A percentile compares a stretch with the other conserved stretches of the same genome.
Conservation (phyloP, 2,888 invertebrate species). For the Crocallis elinguaria region DNA sequence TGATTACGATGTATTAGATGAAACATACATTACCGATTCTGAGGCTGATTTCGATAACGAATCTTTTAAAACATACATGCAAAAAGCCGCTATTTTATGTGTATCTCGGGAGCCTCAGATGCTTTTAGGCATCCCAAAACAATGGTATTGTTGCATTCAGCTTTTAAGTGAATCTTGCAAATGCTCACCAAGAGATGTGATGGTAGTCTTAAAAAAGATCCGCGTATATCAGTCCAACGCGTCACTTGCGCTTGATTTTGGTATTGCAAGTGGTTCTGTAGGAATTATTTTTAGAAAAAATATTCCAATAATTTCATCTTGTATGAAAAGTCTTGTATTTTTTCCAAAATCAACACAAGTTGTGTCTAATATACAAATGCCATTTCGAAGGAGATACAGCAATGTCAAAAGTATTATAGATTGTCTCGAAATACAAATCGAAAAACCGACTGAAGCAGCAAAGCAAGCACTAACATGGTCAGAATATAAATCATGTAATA, state of each 20-base stretch:
- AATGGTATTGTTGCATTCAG: conserved; percentile 28
- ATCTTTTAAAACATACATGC: conserved; percentile 25
- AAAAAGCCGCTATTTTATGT: conserved; percentile 29
- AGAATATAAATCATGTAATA: conserved; percentile 1
- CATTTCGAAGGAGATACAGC: not conserved
- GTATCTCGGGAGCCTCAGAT: conserved; percentile 30
- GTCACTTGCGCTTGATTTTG: too few relatives aligned
- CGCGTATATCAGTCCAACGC: too few relatives aligned
- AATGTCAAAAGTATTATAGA: conserved; percentile 7
- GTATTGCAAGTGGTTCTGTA: too few relatives aligned
- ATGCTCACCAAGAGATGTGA: conserved; percentile 1
- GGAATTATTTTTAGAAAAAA: too few relatives aligned
- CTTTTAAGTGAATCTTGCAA: conserved; percentile 18
- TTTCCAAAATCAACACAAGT: not conserved
- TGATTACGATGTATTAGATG: too few relatives aligned
- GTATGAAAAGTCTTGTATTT: conserved; percentile 6
- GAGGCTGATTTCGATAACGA: too few relatives aligned
- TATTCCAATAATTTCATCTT: not conserved
- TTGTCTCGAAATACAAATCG: not conserved
- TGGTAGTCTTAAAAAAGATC: too few relatives aligned
- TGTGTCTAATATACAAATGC: too few relatives aligned
- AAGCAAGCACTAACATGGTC: too few relatives aligned
- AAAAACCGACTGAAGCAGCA: too few relatives aligned
- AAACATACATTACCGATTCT: too few relatives aligned
- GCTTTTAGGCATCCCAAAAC: conserved; percentile 27